Base-by-base conservation (phyloP, 2,888 invertebrate species). In the Tenthredo mesomela region DNA sequence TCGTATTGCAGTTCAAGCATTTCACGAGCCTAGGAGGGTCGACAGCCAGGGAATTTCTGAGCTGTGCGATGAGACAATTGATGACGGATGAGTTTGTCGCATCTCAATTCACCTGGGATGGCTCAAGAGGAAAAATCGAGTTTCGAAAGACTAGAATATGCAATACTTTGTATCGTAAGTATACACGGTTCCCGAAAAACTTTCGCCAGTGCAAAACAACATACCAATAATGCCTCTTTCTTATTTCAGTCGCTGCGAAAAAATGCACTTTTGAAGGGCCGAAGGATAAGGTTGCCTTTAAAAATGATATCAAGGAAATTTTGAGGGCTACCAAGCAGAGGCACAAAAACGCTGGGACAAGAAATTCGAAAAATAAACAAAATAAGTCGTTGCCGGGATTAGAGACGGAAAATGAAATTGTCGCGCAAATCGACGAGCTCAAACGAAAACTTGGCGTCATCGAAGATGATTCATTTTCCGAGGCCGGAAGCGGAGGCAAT, bases 1-100 rank as follows among this genome's bases (percentile, higher is more conserved):
- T 61, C 61, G 61, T 61, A 61, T 61, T 61, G 61, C 61, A 61
- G 61, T 61, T 61, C 61, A 61, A 61, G 61, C 61, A 61, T 61
- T 61, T 61, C 61, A 61, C 61, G 61, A 61, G 25, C 61, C 61
- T 61, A 61, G 61, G 61, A 61, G 61, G 61, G 61, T 61, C 61
- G 61, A 21, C 61, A 61, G 61, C 61, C 61, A 61, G 61, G 61
- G 61, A 61, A 61, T 61, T 61, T 61, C 61, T 61, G 61, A 61
- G 61, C 61, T 61, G 21, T 61, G 5, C 61, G 61, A 21, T 61
- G 61, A 61, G 25, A 61, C 61, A 61, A 61, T 21, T 61, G 61
- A 61, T 61, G 61, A 61, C 61, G 25, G 61, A 61, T 61, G 61
- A 61, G 61, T 61, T 61, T 61, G 61, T 61, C 61, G 61, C 61